Evolutionary conservation across 1,140 invertebrate species (phyloP).

Genomic region (Helicoverpa armigera): DNA sequence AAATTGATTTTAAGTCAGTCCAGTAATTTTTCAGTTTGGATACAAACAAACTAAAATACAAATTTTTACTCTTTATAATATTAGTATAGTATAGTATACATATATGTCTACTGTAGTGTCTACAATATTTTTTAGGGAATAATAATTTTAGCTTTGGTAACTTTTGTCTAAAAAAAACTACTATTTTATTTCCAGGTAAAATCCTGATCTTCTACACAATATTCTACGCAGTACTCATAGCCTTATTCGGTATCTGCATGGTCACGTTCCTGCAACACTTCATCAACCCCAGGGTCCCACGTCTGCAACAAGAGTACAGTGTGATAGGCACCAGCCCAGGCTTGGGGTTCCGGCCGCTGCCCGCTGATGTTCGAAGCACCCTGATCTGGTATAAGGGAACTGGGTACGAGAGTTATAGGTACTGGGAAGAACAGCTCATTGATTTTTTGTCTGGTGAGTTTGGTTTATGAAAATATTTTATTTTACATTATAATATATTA

Average conservation of each 20-base stretch:
- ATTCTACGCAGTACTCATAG: conserved; percentile 92
- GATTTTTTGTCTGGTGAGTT: conserved; percentile 91
- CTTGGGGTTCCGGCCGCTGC: conserved; percentile 95
- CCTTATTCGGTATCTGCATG: conserved; percentile 94
- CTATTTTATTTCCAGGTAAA: conserved; percentile 88
- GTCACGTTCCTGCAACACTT: conserved; percentile 90
- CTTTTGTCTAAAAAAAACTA: conserved; percentile 44
- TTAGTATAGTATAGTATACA: no score
- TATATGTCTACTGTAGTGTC: no score
- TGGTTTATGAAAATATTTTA: not conserved
- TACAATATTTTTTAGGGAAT: no score
- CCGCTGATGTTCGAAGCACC: conserved; percentile 95
- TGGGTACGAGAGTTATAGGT: conserved; percentile 90
- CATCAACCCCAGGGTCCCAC: conserved; percentile 89
- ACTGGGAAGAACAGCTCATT: conserved; percentile 92
- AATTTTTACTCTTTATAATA: no score
- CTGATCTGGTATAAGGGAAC: conserved; percentile 96
- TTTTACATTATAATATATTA: no score
- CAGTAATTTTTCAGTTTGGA: no score
- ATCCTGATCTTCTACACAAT: conserved; percentile 94
- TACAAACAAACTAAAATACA: no score
- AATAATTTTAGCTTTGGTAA: no score
- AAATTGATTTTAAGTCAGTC: no score
- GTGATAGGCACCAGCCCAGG: conserved; percentile 93
- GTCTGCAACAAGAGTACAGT: conserved; percentile 91